Base-by-base conservation (phyloP, 2,888 invertebrate species). In the Aporophyla nigra region DNA sequence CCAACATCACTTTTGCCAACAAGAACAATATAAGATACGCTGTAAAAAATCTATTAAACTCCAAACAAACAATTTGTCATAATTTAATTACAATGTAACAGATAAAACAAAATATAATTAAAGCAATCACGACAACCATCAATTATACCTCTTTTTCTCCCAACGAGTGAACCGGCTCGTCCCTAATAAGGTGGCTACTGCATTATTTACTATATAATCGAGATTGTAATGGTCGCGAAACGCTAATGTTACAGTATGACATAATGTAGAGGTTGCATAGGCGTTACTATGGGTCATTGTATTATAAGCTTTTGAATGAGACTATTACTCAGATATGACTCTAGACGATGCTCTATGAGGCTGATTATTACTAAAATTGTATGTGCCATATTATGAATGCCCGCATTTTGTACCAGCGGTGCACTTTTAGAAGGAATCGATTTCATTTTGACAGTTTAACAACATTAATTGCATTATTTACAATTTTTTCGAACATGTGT, bases 131-230 rank as follows among this genome's bases (percentile, higher is more conserved):
- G 46, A 40, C 12, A 63, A 54, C 33, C 33, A 51, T 49, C 12
- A 76, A 65, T 58, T 53, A 61, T 21, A 40, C 5, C 24, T 56
- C 12, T 51, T 61, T 74, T 63, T 24, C 21, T 56, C 14, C 43
- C 24, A 49, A 19, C 68, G 19, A 49, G 56, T 61, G 5, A 51
- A 53, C n/a, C 0, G 14, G 12, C 46, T 53, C 14, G 61, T n/a
- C 46, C 46, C 46, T 75, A 70, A 75, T 72, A 46, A 70, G 49
- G 21, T 58, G 24, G 21, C 24, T 62, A n/a, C 54, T 81, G 71
- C 19, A 84, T 80, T 75, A 81, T 81, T 74, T 74, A 62, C 19
- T 75, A 81, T 74, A 24, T 53, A 70, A 70, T 66, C 27, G 40
- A 65, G 46, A 71, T 56, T 56, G 24, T 71, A 69, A 59, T 75